Evolutionary conservation across 2,888 invertebrate genomes (phyloP).

Genomic region (Chrysodeixis includens): DNA sequence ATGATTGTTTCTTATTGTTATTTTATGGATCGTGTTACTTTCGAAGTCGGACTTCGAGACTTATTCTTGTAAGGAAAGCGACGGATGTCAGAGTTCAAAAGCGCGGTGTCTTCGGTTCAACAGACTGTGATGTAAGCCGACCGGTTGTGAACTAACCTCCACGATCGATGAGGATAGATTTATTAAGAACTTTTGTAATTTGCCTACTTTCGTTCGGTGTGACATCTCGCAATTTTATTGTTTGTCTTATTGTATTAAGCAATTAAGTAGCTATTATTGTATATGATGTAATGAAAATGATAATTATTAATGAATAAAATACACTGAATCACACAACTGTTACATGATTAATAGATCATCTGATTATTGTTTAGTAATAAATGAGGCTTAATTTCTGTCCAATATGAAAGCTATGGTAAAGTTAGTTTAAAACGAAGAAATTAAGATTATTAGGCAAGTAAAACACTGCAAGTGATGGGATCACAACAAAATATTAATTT

Average conservation of each 20-base stretch:
- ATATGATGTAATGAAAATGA: no score
- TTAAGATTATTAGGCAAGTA: no score
- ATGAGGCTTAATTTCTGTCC: no score
- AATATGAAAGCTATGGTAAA: no score
- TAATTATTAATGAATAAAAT: neutral
- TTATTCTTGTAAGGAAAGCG: constrained; percentile 70
- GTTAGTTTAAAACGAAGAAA: no score
- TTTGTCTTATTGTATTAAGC: neutral
- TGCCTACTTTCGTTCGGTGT: constrained; percentile 32
- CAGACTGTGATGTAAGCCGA: constrained; percentile 77
- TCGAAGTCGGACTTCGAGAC: constrained; percentile 69
- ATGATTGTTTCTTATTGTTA: constrained; percentile 48
- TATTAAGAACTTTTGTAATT: constrained; percentile 65
- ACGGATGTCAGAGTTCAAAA: constrained; percentile 77
- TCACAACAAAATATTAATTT: constrained; percentile 83
- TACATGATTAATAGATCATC: no score
- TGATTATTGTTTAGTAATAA: no score
- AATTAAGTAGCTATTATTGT: neutral
- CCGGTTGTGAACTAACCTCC: constrained; percentile 67
- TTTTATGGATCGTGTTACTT: constrained; percentile 47
- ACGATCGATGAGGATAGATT: constrained; percentile 59
- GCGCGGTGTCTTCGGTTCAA: constrained; percentile 72
- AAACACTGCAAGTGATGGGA: no score
- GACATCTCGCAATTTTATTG: constrained; percentile 10
- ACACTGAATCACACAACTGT: neutral